Evolutionary conservation across 2,113 vertebrate species (phyloP).

Genomic region (Psittacula cyanocephala): DNA sequence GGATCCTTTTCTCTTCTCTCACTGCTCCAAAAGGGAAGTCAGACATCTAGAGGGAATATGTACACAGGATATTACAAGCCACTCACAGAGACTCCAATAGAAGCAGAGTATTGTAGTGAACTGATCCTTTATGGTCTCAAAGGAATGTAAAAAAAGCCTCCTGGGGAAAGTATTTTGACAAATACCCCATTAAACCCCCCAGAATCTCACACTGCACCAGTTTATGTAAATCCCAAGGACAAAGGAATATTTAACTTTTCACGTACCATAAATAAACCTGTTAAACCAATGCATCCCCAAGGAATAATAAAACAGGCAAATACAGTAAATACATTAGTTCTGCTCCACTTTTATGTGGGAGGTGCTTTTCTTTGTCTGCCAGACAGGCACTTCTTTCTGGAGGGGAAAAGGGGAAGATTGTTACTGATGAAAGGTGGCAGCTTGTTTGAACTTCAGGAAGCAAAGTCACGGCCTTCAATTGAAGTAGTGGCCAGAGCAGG

Average conservation of each 20-base stretch:
- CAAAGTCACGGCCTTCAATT: not conserved
- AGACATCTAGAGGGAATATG: not conserved
- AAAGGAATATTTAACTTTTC: constrained; percentile 71
- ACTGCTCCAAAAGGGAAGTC: not conserved
- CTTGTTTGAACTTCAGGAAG: constrained; percentile 19
- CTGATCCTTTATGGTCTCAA: constrained; percentile 39
- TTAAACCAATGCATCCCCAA: constrained; percentile 64
- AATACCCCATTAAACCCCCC: constrained; percentile 39
- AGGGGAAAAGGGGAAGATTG: not conserved
- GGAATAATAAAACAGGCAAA: constrained; percentile 67
- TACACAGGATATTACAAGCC: constrained; percentile 35
- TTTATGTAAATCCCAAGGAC: constrained; percentile 67
- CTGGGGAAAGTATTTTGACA: constrained; percentile 45
- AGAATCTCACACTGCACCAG: constrained; percentile 44
- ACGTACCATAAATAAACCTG: constrained; percentile 68
- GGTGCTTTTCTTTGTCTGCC: constrained; percentile 44
- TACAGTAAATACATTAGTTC: constrained; percentile 71
- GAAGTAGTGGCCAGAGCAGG: not conserved
- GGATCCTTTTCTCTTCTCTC: not conserved
- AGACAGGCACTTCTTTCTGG: not conserved
- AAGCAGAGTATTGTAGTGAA: constrained; percentile 43
- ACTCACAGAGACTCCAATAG: not conserved
- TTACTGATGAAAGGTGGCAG: constrained; percentile 35
- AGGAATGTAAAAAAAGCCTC: constrained; percentile 32
- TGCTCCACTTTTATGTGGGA: constrained; percentile 68